phyloP scores from a whole-genome alignment of 2,888 invertebrate species.

The Dastarcus helophoroides region DNA sequence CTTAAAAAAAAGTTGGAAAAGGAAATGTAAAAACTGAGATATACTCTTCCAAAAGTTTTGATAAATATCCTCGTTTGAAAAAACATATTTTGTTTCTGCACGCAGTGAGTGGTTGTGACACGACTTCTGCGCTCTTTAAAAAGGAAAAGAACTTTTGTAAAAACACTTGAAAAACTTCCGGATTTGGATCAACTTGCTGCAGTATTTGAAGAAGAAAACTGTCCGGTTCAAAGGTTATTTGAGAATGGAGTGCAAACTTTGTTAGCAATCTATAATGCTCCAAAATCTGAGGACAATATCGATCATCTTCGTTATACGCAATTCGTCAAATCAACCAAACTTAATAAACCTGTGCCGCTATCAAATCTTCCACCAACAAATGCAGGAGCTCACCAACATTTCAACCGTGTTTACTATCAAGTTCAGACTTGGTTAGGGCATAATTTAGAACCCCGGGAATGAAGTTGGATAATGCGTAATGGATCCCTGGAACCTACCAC shows the following conservation, averaged over 20 bases:
- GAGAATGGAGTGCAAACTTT: constrained; percentile 21
- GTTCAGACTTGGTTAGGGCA: constrained; percentile 20
- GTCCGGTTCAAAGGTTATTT: constrained; percentile 23
- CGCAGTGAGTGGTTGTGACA: constrained; percentile 19
- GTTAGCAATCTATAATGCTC: constrained; percentile 28
- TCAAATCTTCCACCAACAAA: constrained; percentile 27
- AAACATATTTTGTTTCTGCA: constrained; percentile 18
- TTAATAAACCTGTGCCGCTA: constrained; percentile 26
- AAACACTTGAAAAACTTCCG: constrained; percentile 20
- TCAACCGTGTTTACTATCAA: constrained; percentile 15
- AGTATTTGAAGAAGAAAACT: constrained; percentile 29
- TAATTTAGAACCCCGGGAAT: constrained; percentile 18
- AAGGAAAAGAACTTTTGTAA: constrained; percentile 23
- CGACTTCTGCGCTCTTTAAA: constrained; percentile 20
- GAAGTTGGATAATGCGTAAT: constrained; percentile 21
- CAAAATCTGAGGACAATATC: constrained; percentile 20
- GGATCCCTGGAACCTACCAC: constrained; percentile 23
- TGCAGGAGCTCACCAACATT: constrained; percentile 23
- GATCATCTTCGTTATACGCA: constrained; percentile 17
- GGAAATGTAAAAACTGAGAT: too few species aligned
- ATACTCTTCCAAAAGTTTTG: constrained; percentile 28
- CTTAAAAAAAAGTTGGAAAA: too few species aligned
- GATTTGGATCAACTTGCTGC: constrained; percentile 22
- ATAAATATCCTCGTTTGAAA: constrained; percentile 18
- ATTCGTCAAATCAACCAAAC: constrained; percentile 25